Base-by-base conservation (phyloP, 2,113 vertebrate species). In the Phalacrocorax brasilianus region DNA sequence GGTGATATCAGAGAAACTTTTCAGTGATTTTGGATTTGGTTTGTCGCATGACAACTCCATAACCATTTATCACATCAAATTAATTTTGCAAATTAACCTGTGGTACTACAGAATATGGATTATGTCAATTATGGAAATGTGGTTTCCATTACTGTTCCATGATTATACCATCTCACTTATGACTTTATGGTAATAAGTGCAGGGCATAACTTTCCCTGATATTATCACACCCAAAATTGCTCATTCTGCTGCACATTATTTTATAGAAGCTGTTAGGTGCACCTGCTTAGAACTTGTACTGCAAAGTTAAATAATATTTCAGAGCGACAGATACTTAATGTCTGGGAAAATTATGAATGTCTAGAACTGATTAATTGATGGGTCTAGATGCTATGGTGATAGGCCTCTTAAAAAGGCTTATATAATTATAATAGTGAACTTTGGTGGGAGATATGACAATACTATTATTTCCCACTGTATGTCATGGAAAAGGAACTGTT, bases 71-170 rank as follows among this genome's bases (percentile, higher is more conserved):
- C 74, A 91, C 33, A 76, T 89, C 52, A 91, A 58, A 90, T 70
- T 89, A 96, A 94, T 96, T 97, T 97, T 93, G 50, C 35, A 96
- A 97, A 96, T 97, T 95, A 97, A 95, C 75, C 70, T 71, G 32
- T 62, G 56, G 17, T 92, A 52, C 62, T 94, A 72, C 38, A 91
- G 85, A 95, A 94, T 96, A 92, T 75, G 58, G 75, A 89, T 97
- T 95, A 89, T 93, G 90, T 95, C 95, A 96, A 74, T 97, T 96
- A 98, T 56, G 77, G 63, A 95, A 97, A 93, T 91, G 52, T 81
- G 45, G 8, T 89, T 97, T 94, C 58, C 52, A 93, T 97, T 94
- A 89, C 50, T 58, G 59, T 94, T 94, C 50, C 44, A 83, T 96
- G 96, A 95, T 95, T 95, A 83, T 81, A 83, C 42, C 42, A 66